Evolutionary conservation across 2,888 invertebrate genomes (phyloP).

Genomic region (Nemapogon koenigi): DNA sequence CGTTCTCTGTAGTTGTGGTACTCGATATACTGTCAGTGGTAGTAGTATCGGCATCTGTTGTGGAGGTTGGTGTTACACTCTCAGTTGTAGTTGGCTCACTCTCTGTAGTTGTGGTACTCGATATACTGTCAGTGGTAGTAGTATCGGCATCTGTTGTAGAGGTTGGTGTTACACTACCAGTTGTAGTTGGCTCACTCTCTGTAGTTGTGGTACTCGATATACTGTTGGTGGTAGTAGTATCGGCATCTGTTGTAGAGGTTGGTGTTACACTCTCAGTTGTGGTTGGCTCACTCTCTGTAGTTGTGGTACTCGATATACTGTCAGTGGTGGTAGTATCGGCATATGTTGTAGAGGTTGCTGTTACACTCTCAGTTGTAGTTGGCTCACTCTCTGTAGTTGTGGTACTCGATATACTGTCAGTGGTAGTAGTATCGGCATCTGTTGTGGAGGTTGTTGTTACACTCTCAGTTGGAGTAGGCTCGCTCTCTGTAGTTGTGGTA

Average conservation of each 20-base stretch:
- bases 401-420: slow-evolving; percentile 1
- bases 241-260: not conserved
- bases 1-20: not conserved
- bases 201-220: too few relatives aligned
- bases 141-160: not conserved
- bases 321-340: not conserved
- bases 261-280: not conserved
- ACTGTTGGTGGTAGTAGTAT: not conserved
- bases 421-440: slow-evolving; percentile 1
- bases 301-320: not conserved
- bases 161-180: slow-evolving; percentile 1
- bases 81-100: slow-evolving; percentile 11
- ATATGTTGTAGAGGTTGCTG: slow-evolving; percentile 1
- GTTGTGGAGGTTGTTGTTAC: too few relatives aligned
- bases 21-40: slow-evolving; percentile 7
- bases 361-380: not conserved
- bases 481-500: slow-evolving; percentile 1
- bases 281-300: too few relatives aligned
- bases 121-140: not conserved
- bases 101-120: slow-evolving; percentile 1
- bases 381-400: slow-evolving; percentile 1
- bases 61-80: slow-evolving; percentile 5
- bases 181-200: slow-evolving; percentile 1
- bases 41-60: not conserved
- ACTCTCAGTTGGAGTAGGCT: slow-evolving; percentile 1